Evolutionary conservation across 1,140 invertebrate species (phyloP).

Genomic region (Ceratina japonica): DNA sequence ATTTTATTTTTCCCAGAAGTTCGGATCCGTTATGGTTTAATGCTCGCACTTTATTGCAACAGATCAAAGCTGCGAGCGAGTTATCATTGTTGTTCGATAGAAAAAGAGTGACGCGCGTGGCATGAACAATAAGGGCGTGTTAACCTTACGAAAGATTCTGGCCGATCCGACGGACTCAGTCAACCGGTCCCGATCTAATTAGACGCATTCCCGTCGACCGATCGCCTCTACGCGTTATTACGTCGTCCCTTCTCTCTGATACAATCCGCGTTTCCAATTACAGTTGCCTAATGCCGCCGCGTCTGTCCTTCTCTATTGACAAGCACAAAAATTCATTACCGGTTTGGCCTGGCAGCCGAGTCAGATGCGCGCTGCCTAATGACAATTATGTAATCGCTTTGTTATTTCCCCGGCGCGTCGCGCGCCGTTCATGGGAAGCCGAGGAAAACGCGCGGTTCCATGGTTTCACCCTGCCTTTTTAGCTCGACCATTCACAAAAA

Average conservation of each 20-base stretch:
- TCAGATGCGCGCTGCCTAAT: background rate
- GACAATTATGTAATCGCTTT: conserved; percentile 44
- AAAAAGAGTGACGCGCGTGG: background rate
- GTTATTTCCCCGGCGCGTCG: background rate
- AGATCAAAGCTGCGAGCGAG: no score
- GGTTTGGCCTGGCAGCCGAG: conserved; percentile 7
- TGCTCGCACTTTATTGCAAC: no score
- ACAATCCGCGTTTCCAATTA: conserved; percentile 22
- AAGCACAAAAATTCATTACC: conserved; percentile 36
- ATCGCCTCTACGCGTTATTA: conserved; percentile 27
- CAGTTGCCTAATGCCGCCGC: conserved; percentile 39
- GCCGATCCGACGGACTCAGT: background rate
- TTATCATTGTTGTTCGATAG: background rate
- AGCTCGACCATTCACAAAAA: background rate
- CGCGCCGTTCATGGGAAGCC: conserved; percentile 39
- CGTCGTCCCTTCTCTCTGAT: conserved; percentile 26
- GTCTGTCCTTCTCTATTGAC: background rate
- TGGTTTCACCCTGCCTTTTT: conserved; percentile 21
- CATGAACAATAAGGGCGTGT: conserved; percentile 6
- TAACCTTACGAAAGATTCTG: conserved; percentile 12
- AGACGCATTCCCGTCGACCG: conserved; percentile 49
- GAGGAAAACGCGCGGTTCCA: background rate
- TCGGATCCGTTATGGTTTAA: no score
- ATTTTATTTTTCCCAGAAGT: no score
- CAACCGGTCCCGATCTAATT: conserved; percentile 47